These are phyloP conservation scores for Priocnemis perturbator DNA, from an alignment of 2,888 invertebrate species.

Conservation along the genomic window DNA sequence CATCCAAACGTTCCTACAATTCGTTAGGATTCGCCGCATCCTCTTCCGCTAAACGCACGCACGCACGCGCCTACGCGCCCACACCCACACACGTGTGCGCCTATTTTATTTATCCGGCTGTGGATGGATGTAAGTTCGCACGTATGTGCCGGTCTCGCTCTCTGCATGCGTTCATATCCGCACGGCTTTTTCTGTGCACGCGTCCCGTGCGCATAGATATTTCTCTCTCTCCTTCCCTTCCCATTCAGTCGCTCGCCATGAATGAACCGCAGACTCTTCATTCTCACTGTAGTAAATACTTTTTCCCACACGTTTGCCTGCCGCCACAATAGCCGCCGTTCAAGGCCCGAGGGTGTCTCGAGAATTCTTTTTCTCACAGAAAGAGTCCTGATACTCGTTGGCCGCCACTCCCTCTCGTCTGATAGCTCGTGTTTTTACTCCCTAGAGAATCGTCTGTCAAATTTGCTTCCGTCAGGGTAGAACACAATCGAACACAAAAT, in stretches of 20 bases:
- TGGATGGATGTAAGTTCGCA: neutral
- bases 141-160: neutral
- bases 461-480: too few species aligned
- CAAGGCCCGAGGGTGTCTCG: conserved; percentile 30
- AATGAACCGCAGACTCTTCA: conserved; percentile 63
- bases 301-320: conserved; percentile 54
- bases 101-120: too few species aligned
- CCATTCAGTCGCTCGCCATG: conserved; percentile 63
- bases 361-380: conserved; percentile 6
- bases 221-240: conserved; percentile 43
- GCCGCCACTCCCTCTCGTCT: neutral
- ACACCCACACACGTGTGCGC: neutral
- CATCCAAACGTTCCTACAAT: too few species aligned
- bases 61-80: conserved; percentile 15
- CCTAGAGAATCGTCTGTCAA: neutral
- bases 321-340: conserved; percentile 46
- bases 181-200: conserved; percentile 12
- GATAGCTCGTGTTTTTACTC: neutral
- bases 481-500: too few species aligned
- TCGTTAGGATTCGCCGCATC: too few species aligned
- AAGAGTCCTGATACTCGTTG: neutral
- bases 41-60: neutral
- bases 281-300: conserved; percentile 56
- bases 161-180: conserved; percentile 26
- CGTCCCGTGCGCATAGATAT: conserved; percentile 43